phyloP scores from a whole-genome alignment of 2,888 invertebrate genomes.

The Lottia gigantea region DNA sequence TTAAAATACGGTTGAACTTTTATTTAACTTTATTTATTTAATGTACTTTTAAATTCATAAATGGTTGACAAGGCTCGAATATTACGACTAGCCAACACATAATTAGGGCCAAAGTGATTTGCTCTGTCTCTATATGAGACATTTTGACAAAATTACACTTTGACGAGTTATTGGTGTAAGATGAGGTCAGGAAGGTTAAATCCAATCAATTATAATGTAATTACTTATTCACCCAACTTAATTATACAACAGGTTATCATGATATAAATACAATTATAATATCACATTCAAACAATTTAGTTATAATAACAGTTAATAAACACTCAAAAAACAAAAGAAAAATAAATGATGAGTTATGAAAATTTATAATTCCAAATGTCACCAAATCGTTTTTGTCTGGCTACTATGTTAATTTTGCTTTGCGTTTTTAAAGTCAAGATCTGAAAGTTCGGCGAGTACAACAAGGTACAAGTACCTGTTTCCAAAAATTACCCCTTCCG shows the following conservation, averaged over 20 bases:
- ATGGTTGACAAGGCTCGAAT: not conserved
- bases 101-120: too few species aligned
- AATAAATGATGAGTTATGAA: not conserved
- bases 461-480: too few species aligned
- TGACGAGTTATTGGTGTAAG: too few species aligned
- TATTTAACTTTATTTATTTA: not conserved
- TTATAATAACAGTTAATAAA: too few species aligned
- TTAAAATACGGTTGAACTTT: slow-evolving; percentile 4
- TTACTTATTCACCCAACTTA: not conserved
- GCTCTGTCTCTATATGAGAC: too few species aligned
- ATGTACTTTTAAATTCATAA: not conserved
- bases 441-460: too few species aligned
- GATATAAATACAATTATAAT: not conserved
- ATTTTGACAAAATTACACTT: too few species aligned
- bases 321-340: too few species aligned
- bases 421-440: too few species aligned
- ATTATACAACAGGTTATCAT: too few species aligned
- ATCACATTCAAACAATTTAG: not conserved
- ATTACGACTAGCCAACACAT: not conserved
- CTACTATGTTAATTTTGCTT: not conserved
- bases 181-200: too few species aligned
- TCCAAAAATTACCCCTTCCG: too few species aligned
- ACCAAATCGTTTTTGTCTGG: slow-evolving; percentile 10
- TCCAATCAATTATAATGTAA: not conserved
- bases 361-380: slow-evolving; percentile 9